Evolutionary conservation across 1,140 invertebrate species (phyloP).

Genomic region (Zeugodacus cucurbitae): DNA sequence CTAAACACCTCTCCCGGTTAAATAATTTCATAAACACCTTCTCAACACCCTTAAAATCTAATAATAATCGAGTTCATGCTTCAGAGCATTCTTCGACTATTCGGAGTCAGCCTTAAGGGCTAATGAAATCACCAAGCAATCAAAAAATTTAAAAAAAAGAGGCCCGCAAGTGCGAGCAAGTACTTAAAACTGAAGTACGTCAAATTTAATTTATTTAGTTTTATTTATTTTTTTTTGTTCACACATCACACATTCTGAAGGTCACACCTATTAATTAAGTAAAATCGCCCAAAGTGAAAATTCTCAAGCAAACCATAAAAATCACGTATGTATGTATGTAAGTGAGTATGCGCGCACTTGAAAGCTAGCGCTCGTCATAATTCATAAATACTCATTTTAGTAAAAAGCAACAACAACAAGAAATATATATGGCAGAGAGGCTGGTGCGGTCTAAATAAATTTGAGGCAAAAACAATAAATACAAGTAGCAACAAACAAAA

Average conservation of each 20-base stretch:
- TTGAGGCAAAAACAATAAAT: background rate
- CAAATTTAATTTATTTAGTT: background rate
- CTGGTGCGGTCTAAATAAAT: background rate
- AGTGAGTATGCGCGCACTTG: background rate
- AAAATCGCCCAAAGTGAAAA: background rate
- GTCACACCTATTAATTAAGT: background rate
- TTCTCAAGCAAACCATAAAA: slow-evolving; percentile 22
- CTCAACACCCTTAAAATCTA: background rate
- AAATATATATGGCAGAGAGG: background rate
- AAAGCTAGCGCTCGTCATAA: background rate
- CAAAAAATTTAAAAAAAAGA: too few relatives aligned
- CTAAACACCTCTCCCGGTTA: too few relatives aligned
- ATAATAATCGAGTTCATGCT: too few relatives aligned
- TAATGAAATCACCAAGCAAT: too few relatives aligned
- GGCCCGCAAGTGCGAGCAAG: too few relatives aligned
- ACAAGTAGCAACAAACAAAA: background rate
- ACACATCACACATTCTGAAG: background rate
- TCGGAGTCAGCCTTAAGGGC: too few relatives aligned
- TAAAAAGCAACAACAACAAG: background rate
- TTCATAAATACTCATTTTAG: background rate
- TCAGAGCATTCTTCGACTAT: too few relatives aligned
- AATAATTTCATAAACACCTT: background rate
- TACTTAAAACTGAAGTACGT: background rate
- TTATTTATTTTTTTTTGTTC: background rate
- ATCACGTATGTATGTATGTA: background rate